Percentiles rank a stretch among this genome's conserved stretches.
Evolutionary conservation across 1,140 invertebrate species (phyloP).

Genomic region (Monochamus saltuarius): DNA sequence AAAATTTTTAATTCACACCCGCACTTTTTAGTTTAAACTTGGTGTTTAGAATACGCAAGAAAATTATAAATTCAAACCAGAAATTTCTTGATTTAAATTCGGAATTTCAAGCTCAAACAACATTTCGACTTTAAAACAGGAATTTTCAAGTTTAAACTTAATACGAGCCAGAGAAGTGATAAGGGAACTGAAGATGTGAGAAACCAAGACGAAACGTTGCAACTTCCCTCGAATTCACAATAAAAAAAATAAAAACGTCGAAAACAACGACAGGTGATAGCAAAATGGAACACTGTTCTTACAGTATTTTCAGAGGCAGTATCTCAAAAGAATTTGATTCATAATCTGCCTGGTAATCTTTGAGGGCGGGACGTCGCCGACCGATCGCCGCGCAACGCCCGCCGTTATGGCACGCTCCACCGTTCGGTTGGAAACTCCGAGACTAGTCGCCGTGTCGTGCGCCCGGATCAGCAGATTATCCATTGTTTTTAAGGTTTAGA

Average conservation of each 20-base stretch:
- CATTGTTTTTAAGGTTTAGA: slow-evolving; percentile 15
- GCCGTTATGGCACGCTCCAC: slow-evolving; percentile 14
- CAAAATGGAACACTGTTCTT: slow-evolving; percentile 36
- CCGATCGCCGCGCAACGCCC: slow-evolving; percentile 1
- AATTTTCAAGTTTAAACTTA: no score
- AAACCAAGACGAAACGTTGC: slow-evolving; percentile 12
- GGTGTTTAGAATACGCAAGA: no score
- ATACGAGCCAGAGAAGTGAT: no score
- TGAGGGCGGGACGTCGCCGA: slow-evolving; percentile 2
- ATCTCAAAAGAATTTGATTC: slow-evolving; percentile 29
- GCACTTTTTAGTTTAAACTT: no score
- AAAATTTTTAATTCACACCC: no score
- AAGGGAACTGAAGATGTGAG: no score
- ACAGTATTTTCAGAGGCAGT: slow-evolving; percentile 35
- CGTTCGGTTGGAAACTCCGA: slow-evolving; percentile 13
- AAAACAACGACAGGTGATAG: slow-evolving; percentile 13
- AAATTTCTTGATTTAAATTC: no score
- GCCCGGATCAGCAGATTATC: slow-evolving; percentile 12
- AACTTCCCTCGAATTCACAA: slow-evolving; percentile 7
- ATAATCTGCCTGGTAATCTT: slow-evolving; percentile 7
- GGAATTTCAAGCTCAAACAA: no score
- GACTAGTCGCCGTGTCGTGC: slow-evolving; percentile 8
- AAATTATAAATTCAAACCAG: no score
- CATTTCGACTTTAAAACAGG: no score
- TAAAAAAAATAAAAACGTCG: slow-evolving; percentile 1